Conservation (phyloP, 2,797 vertebrate species). For the Echeneis naucrates region DNA sequence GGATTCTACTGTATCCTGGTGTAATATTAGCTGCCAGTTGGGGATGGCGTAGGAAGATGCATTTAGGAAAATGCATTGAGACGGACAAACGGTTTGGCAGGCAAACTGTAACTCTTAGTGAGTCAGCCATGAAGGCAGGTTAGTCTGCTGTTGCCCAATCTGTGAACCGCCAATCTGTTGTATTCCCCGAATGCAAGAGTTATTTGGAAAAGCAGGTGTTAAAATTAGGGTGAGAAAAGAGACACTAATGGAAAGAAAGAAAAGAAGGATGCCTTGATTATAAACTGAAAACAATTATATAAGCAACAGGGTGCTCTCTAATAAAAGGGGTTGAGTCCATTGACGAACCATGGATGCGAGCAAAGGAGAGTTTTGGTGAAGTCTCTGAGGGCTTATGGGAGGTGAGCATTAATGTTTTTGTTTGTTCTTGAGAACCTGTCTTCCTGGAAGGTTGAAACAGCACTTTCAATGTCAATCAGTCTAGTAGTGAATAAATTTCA, state of each 20-base stretch:
- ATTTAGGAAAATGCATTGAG: slow-evolving; percentile 6
- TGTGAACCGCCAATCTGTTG: slow-evolving; percentile 15
- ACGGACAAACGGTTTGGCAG: slow-evolving; percentile 10
- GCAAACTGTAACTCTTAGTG: slow-evolving; percentile 24
- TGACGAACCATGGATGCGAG: slow-evolving; percentile 18
- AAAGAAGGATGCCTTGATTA: slow-evolving; percentile 10
- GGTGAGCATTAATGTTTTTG: slow-evolving; percentile 40
- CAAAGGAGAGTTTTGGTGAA: slow-evolving; percentile 51
- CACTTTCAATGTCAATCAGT: slow-evolving; percentile 61
- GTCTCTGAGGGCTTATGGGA: slow-evolving; percentile 57
- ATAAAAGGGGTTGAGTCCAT: neutral
- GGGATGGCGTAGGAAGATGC: neutral
- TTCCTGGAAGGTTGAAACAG: slow-evolving; percentile 65
- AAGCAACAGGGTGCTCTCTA: neutral
- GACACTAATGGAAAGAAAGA: slow-evolving; percentile 24
- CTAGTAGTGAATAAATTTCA: slow-evolving; percentile 40
- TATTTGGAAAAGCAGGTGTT: slow-evolving; percentile 47
- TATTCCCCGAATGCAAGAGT: slow-evolving; percentile 18
- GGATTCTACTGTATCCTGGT: slow-evolving; percentile 31
- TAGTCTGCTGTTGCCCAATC: slow-evolving; percentile 26
- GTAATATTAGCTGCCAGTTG: slow-evolving; percentile 14
- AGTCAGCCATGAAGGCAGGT: slow-evolving; percentile 50
- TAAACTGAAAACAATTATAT: slow-evolving; percentile 3
- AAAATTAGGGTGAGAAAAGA: slow-evolving; percentile 36
- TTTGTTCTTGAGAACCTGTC: slow-evolving; percentile 58